Percentiles rank a stretch among this genome's conserved stretches.
phyloP scores from a whole-genome alignment of 2,113 vertebrate species.

The Mastomys natalensis region DNA sequence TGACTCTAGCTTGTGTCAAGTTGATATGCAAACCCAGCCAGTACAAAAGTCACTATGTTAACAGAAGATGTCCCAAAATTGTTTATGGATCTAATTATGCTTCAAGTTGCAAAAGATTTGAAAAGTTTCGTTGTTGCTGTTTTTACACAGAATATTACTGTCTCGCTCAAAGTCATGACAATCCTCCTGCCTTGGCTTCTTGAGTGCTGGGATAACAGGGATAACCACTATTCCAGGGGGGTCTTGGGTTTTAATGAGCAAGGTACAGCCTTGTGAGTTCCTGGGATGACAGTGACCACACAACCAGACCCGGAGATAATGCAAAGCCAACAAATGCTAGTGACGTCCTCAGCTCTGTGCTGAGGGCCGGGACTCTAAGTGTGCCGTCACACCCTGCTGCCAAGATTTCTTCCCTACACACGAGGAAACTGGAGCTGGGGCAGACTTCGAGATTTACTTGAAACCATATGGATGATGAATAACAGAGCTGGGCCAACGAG shows the following conservation, averaged over 20 bases:
- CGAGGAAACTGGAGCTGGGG: neutral
- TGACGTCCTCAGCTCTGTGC: accelerated
- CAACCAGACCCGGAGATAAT: neutral
- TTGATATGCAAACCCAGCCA: neutral
- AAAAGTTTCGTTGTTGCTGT: neutral
- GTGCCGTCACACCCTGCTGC: neutral
- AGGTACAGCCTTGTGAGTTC: neutral
- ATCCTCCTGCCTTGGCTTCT: neutral
- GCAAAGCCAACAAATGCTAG: no score
- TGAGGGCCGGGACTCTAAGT: neutral
- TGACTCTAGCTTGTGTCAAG: neutral
- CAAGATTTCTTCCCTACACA: neutral
- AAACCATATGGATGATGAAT: neutral
- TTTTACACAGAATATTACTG: neutral
- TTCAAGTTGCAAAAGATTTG: neutral
- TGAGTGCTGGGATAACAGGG: neutral
- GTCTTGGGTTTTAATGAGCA: neutral
- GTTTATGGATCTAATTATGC: neutral
- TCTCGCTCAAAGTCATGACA: neutral
- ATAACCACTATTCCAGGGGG: neutral
- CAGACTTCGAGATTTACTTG: neutral
- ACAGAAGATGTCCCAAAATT: neutral
- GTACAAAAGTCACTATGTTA: neutral
- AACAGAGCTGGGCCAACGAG: neutral
- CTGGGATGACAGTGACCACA: neutral